Evolutionary conservation across 1,140 invertebrate genomes (phyloP), one percentile per base, ranked within the genome.

Genomic region (Eubasilissa regina): DNA sequence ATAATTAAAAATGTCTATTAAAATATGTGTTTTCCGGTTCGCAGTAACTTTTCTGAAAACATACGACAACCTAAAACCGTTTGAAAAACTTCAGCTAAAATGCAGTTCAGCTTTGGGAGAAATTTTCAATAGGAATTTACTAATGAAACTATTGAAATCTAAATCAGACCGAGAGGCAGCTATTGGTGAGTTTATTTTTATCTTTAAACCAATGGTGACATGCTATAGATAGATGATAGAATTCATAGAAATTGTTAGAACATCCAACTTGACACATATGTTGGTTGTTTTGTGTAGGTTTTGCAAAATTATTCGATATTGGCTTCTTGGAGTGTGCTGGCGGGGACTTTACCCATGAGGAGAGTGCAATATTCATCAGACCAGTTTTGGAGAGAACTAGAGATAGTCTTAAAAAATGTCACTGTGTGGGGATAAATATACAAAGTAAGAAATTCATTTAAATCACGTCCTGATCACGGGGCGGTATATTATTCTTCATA

Each of bases 41-140:
- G n/a, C 51, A 91, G 91, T 87, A n/a, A 86, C 91, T 56, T 90
- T 92, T 25, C 81, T 92, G 82, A 91, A 90, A 83, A 88, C 90
- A 0, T 92, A 91, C 80, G 92, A 93, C 79, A 89, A 89, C 0
- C 83, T 93, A 64, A 90, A 87, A 4, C 88, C 91, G 0, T 89
- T 91, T 60, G 92, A 93, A 84, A 91, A 93, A 83, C 85, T 91
- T 70, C 78, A 93, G 3, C 81, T 93, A 1, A 93, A 93, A 85
- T 91, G 90, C 77, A 90, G 90, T 4, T 87, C 92, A 0, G 89
- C 92, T 0, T 85, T 93, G 4, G 92, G 92, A 0, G 89, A 91
- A 51, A 88, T 88, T 25, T 90, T 93, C 76, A 88, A 89, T 11
- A 87, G 91, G 80, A 85, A 85, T 47, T 91, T 92, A 89, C 81